Evolutionary conservation across 2,888 invertebrate genomes (phyloP), one percentile per base, ranked within the genome.

Genomic region (Yponomeuta plumbellus): DNA sequence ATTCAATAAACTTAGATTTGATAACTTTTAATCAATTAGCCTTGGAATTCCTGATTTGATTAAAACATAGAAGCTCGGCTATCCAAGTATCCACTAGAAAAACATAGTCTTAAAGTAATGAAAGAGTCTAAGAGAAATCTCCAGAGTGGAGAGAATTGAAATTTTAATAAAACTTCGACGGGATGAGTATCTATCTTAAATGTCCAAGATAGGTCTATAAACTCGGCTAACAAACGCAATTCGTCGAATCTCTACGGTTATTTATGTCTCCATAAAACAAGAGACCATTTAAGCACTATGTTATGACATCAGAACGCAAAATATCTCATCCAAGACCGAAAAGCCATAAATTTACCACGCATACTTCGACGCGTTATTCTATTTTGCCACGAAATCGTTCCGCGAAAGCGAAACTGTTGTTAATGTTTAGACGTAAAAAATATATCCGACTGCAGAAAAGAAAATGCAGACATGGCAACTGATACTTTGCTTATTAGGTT

Each of bases 271-370:
- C 80, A 82, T 84, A 83, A 82, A 80, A 73, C 72, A 76, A 73
- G 74, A 78, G 74, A 77, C 76, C 74, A 77, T 76, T 79, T 86
- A 87, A 88, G 44, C 44, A 88, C 86, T 83, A 86, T 82, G 80
- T 82, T 85, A 80, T 80, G 82, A 80, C 80, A 78, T 78, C 76
- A 76, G 78, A 82, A 79, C 81, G 71, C 71, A 75, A 83, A 79
- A 80, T 77, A 84, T 83, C 79, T 76, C 78, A 69, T 80, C 44
- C 76, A 78, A 74, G 73, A 79, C 79, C 76, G 75, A 78, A 71
- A 71, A 72, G 75, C 74, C 73, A 85, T 86, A 87, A 88, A 88
- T 87, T 79, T 78, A 72, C 70, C 73, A 88, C 85, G 86, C 84
- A 86, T 86, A 90, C 89, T 81, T 81, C 71, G 66, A 63, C 68